A percentile compares a stretch with the other conserved stretches of the same genome.
Evolutionary conservation across 2,113 vertebrate species (phyloP).

Genomic region (Pteruthius melanotis): DNA sequence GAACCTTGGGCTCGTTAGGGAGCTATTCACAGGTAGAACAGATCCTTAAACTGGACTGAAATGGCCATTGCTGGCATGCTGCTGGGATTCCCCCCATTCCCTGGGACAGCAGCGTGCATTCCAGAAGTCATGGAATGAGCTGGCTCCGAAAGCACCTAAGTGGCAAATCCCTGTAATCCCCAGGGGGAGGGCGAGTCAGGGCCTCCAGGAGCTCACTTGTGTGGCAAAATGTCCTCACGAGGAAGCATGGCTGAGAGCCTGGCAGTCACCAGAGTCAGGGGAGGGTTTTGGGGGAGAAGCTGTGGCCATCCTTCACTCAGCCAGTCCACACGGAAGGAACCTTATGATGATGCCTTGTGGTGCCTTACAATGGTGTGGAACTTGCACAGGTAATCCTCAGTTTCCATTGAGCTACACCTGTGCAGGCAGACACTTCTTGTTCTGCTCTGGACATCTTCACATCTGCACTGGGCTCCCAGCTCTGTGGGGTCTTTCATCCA

Average conservation of each 20-base stretch:
- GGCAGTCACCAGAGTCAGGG: not conserved
- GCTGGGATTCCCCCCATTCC: not conserved
- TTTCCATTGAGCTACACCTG: not conserved
- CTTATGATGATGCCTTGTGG: accelerated
- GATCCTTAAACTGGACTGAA: not conserved
- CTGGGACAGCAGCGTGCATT: not conserved
- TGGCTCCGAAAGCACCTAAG: not conserved
- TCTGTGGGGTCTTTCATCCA: not conserved
- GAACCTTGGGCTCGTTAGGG: constrained; percentile 3
- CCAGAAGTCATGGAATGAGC: not conserved
- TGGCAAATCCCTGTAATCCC: not conserved
- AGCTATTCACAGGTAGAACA: not conserved
- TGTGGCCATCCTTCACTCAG: not conserved
- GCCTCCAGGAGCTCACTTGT: not conserved
- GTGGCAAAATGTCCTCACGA: not conserved
- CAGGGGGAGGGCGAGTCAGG: not conserved
- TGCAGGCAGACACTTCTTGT: not conserved
- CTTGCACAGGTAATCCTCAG: accelerated
- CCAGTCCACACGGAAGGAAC: accelerated
- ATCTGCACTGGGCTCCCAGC: not conserved
- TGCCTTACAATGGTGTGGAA: too few species aligned
- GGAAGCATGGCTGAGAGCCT: not conserved
- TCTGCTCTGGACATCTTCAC: not conserved
- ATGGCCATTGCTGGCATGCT: not conserved
- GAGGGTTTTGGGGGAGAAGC: not conserved